phyloP scores from a whole-genome alignment of 2,888 invertebrate genomes.

The Tortricodes alternella region DNA sequence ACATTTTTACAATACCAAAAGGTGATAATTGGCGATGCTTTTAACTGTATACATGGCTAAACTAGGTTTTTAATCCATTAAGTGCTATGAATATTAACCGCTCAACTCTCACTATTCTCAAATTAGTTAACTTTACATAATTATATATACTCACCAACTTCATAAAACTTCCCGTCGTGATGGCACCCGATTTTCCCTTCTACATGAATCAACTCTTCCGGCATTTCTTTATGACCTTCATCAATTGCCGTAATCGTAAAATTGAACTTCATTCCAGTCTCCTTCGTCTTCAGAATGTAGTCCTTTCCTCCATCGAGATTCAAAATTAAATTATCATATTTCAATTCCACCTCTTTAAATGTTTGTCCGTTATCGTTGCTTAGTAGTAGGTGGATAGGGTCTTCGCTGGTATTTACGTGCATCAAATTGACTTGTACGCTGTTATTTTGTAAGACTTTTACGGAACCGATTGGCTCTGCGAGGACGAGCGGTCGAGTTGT shows the following conservation, averaged over 20 bases:
- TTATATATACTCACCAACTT: constrained; percentile 67
- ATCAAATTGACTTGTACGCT: constrained; percentile 74
- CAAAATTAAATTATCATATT: constrained; percentile 65
- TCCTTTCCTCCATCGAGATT: constrained; percentile 72
- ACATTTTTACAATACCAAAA: no score
- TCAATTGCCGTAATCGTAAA: constrained; percentile 68
- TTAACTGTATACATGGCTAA: no score
- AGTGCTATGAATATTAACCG: no score
- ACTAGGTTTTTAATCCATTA: no score
- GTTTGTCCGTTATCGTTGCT: constrained; percentile 68
- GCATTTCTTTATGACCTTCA: constrained; percentile 40
- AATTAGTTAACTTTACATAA: neutral
- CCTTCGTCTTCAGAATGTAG: constrained; percentile 73
- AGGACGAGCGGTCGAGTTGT: constrained; percentile 55
- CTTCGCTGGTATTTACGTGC: constrained; percentile 60
- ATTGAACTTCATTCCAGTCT: constrained; percentile 75
- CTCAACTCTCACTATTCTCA: no score
- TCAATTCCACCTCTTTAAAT: constrained; percentile 65
- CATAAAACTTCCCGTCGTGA: constrained; percentile 65
- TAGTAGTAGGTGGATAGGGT: constrained; percentile 67
- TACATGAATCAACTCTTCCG: constrained; percentile 45
- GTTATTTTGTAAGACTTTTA: constrained; percentile 74
- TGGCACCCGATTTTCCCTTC: constrained; percentile 60
- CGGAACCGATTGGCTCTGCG: constrained; percentile 71
- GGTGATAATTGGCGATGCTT: no score